Percentiles rank a stretch among this genome's conserved stretches.
These are phyloP conservation scores for Patella ulyssiponensis DNA, from an alignment of 2,888 invertebrate species.

Conservation along the genomic window DNA sequence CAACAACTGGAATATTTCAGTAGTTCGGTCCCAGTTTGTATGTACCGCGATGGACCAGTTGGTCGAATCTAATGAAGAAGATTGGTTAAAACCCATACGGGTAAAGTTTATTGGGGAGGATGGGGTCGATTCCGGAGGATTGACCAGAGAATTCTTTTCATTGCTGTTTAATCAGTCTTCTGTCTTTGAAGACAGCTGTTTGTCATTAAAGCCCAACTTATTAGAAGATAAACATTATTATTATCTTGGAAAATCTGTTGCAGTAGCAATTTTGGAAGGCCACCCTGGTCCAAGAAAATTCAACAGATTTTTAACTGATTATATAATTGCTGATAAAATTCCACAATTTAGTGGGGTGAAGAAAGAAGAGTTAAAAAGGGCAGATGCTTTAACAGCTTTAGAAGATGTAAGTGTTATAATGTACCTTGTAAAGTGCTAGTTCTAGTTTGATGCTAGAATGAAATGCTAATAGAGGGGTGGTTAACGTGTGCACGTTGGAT, in stretches of 20 bases:
- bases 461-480: too few species aligned
- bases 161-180: constrained; percentile 5
- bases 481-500: too few species aligned
- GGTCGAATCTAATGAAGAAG: neutral
- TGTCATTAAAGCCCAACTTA: neutral
- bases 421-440: too few species aligned
- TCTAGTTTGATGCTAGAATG: too few species aligned
- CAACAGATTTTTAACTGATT: constrained; percentile 7
- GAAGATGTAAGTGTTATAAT: neutral
- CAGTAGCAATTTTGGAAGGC: neutral
- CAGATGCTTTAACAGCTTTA: constrained; percentile 10
- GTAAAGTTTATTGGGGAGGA: constrained; percentile 5
- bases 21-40: neutral
- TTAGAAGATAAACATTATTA: constrained; percentile 8
- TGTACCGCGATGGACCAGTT: constrained; percentile 6
- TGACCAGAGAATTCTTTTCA: neutral
- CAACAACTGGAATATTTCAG: constrained; percentile 7
- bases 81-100: constrained; percentile 4
- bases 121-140: constrained; percentile 4
- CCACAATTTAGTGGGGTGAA: neutral
- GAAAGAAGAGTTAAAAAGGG: constrained; percentile 8
- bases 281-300: constrained; percentile 8
- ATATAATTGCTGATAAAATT: constrained; percentile 1
- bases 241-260: too few species aligned
- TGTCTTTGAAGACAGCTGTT: neutral